phyloP scores from a whole-genome alignment of 2,888 invertebrate species.

The Coelogynopora nodosa region DNA sequence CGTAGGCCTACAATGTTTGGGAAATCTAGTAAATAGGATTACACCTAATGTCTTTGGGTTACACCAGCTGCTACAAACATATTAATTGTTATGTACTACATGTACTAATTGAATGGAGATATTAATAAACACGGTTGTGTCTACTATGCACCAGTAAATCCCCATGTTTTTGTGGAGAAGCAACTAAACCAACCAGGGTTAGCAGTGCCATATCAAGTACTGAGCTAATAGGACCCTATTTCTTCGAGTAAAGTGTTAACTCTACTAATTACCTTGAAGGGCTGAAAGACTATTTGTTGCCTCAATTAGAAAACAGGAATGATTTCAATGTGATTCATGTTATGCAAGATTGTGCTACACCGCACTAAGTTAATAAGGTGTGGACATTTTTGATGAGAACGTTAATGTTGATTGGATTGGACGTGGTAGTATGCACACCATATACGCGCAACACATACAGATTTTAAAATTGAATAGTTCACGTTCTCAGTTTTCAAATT shows the following conservation, averaged over 20 bases:
- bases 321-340: background rate
- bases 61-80: no score
- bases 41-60: no score
- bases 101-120: conserved; percentile 25
- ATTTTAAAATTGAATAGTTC: no score
- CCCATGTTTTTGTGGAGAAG: background rate
- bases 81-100: no score
- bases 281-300: background rate
- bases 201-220: background rate
- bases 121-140: background rate
- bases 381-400: background rate
- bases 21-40: no score
- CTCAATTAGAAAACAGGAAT: background rate
- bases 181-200: background rate
- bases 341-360: background rate
- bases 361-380: background rate
- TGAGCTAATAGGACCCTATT: background rate
- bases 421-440: background rate
- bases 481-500: no score
- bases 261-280: background rate
- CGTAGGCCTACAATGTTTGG: no score
- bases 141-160: conserved; percentile 26
- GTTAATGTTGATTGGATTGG: background rate
- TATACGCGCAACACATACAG: no score
- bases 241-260: background rate